These are phyloP conservation scores for Motacilla alba DNA, from an alignment of 2,113 vertebrate genomes.

Conservation along the genomic window DNA sequence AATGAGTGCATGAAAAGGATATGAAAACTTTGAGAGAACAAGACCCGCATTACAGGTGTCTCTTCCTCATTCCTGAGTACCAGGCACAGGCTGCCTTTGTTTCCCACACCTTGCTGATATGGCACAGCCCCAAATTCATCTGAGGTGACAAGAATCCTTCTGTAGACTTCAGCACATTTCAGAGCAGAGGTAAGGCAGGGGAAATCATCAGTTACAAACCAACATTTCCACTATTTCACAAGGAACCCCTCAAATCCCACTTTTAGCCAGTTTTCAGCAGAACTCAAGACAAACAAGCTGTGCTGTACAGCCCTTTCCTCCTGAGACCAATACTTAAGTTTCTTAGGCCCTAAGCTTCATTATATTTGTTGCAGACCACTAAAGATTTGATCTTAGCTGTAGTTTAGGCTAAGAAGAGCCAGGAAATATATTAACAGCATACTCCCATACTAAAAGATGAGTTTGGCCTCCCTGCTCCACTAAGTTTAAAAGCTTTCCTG, in stretches of 20 bases:
- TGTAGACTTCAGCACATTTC: not conserved
- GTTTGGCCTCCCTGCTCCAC: not conserved
- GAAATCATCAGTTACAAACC: not conserved
- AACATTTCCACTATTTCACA: not conserved
- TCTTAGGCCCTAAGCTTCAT: not conserved
- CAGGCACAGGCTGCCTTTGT: not conserved
- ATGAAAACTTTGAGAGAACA: not conserved
- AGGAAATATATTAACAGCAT: not conserved
- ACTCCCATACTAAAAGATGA: not conserved
- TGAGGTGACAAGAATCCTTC: not conserved
- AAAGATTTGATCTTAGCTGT: not conserved
- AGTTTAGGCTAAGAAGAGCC: not conserved
- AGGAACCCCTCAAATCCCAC: not conserved
- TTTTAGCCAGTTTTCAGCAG: not conserved
- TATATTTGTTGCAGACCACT: not conserved
- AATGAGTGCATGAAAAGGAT: not conserved
- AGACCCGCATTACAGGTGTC: not conserved
- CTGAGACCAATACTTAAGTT: not conserved
- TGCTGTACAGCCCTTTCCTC: not conserved
- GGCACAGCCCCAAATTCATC: not conserved
- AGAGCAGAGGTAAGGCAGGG: not conserved
- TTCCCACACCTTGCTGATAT: not conserved
- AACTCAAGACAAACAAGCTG: not conserved
- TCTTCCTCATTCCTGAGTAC: not conserved
- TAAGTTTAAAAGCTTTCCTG: not conserved